Percentiles rank a stretch among this genome's conserved stretches.
phyloP scores from a whole-genome alignment of 2,888 invertebrate genomes.

The Dryocosmus kuriphilus region DNA sequence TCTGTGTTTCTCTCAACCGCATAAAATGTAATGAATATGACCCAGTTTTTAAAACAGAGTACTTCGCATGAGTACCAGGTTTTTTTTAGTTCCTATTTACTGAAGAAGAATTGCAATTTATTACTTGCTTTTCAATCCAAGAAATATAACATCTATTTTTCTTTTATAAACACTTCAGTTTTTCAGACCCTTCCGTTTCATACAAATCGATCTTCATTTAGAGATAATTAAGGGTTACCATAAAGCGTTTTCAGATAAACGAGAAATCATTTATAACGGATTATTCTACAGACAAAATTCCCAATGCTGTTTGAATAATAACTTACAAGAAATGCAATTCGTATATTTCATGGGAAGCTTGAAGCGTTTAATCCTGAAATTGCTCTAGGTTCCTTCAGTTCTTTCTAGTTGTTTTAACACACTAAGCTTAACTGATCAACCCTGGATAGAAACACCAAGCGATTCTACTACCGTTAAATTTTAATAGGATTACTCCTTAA shows the following conservation, averaged over 20 bases:
- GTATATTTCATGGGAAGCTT: slow-evolving; percentile 15
- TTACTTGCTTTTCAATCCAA: background rate
- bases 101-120: slow-evolving; percentile 19
- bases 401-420: slow-evolving; percentile 25
- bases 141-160: background rate
- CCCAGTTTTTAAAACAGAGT: slow-evolving; percentile 67
- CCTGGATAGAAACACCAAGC: slow-evolving; percentile 22
- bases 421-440: slow-evolving; percentile 22
- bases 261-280: slow-evolving; percentile 10
- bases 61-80: slow-evolving; percentile 63
- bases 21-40: slow-evolving; percentile 70
- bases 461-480: slow-evolving; percentile 36
- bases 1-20: slow-evolving; percentile 50
- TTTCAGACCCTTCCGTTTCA: background rate
- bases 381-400: slow-evolving; percentile 26
- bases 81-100: slow-evolving; percentile 53
- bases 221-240: background rate
- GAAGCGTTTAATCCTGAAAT: slow-evolving; percentile 22
- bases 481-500: slow-evolving; percentile 33
- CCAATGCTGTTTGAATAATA: slow-evolving; percentile 31
- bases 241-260: background rate
- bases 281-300: slow-evolving; percentile 14
- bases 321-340: slow-evolving; percentile 27
- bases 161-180: slow-evolving; percentile 2
- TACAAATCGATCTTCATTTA: slow-evolving; percentile 14